Conservation (phyloP, 2,113 vertebrate genomes). For the Guaruba guarouba region DNA sequence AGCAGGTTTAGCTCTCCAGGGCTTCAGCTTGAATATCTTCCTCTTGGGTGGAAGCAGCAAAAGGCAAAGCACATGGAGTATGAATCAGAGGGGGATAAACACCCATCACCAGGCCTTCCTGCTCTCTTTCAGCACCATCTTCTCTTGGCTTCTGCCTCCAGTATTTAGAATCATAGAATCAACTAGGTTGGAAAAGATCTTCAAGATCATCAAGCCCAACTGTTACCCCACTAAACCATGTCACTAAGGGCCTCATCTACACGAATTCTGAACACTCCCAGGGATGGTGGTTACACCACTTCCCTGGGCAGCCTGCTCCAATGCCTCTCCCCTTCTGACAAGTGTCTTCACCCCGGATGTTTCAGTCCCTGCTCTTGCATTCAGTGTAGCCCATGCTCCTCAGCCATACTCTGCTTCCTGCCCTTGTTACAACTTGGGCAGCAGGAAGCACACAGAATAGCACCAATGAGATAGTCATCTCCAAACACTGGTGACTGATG, state of each 20-base stretch:
- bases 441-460: neutral
- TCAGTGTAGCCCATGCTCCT: fast-evolving
- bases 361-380: neutral
- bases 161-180: neutral
- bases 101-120: neutral
- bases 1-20: neutral
- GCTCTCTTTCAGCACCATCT: neutral
- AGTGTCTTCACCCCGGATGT: neutral
- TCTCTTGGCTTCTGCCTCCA: neutral
- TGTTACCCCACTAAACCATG: neutral
- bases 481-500: neutral
- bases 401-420: neutral
- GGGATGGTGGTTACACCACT: neutral
- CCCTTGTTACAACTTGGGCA: neutral
- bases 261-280: neutral
- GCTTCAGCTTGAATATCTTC: neutral
- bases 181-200: neutral
- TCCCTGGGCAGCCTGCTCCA: neutral
- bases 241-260: neutral
- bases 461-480: neutral
- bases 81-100: neutral
- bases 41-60: neutral
- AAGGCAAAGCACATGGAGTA: neutral
- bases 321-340: neutral
- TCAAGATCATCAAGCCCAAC: neutral